Conservation (phyloP, 2,888 invertebrate species). For the Ectemnius cavifrons region DNA sequence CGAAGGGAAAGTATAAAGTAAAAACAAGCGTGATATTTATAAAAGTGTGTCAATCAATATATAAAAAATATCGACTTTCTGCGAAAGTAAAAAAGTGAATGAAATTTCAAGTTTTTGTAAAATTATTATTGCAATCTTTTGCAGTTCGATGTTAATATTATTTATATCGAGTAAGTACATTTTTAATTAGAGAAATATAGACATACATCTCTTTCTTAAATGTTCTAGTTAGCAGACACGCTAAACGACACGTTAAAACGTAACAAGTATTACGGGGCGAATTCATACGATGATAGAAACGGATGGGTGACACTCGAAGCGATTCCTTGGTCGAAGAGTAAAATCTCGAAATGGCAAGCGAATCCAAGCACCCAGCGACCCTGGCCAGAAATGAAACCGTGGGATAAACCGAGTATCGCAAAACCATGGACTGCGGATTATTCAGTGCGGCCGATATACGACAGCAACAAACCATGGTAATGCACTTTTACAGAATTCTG, state of each 20-base stretch:
- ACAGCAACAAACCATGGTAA: slow-evolving; percentile 69
- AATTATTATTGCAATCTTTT: no score
- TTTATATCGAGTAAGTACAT: no score
- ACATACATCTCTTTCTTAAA: neutral
- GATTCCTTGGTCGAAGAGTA: slow-evolving; percentile 89
- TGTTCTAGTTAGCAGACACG: slow-evolving; percentile 54
- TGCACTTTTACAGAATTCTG: neutral
- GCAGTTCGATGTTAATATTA: no score
- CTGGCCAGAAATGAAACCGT: slow-evolving; percentile 73
- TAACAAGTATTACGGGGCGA: slow-evolving; percentile 77
- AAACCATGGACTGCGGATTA: slow-evolving; percentile 72
- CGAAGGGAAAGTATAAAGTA: no score
- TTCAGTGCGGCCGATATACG: slow-evolving; percentile 66
- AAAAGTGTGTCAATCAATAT: no score
- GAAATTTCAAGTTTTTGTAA: no score
- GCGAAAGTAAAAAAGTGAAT: no score
- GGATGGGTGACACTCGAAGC: slow-evolving; percentile 89
- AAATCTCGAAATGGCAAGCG: slow-evolving; percentile 89
- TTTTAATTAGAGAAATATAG: no score
- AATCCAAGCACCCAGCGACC: slow-evolving; percentile 77
- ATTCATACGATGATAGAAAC: slow-evolving; percentile 84
- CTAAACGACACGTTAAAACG: slow-evolving; percentile 72
- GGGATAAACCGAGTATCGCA: slow-evolving; percentile 70
- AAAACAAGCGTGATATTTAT: no score
- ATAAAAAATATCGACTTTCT: no score